Evolutionary conservation across 2,888 invertebrate genomes (phyloP).

Genomic region (Neocrepidodera transversa): DNA sequence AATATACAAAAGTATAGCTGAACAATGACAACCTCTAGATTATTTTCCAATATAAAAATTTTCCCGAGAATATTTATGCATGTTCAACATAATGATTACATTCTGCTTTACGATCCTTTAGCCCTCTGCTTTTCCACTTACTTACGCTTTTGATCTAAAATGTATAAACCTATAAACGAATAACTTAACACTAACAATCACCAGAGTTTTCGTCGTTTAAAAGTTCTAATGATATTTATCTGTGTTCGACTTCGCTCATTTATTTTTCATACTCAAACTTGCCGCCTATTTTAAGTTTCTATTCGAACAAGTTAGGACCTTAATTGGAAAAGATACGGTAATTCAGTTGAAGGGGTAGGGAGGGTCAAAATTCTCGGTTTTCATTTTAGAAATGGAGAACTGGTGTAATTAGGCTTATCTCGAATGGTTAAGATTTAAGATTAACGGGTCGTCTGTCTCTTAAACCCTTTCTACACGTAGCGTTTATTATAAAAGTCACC

Average conservation of each 20-base stretch:
- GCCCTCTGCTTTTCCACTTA: too few relatives aligned
- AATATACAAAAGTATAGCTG: too few relatives aligned
- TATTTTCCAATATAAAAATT: too few relatives aligned
- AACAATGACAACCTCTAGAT: too few relatives aligned
- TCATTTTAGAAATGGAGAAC: slow-evolving; percentile 7
- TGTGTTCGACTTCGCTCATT: slow-evolving; percentile 34
- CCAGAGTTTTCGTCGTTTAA: slow-evolving; percentile 11
- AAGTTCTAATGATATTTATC: slow-evolving; percentile 35
- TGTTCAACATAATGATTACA: too few relatives aligned
- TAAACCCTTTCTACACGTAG: slow-evolving; percentile 20
- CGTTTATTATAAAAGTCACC: not conserved
- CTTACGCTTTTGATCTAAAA: too few relatives aligned
- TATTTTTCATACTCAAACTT: slow-evolving; percentile 33
- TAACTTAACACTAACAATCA: slow-evolving; percentile 19
- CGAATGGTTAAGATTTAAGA: slow-evolving; percentile 16
- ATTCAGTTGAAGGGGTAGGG: slow-evolving; percentile 10
- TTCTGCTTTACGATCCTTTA: too few relatives aligned
- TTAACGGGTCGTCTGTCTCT: slow-evolving; percentile 20
- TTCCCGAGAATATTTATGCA: too few relatives aligned
- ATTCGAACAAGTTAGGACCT: slow-evolving; percentile 8
- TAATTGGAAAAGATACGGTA: slow-evolving; percentile 21
- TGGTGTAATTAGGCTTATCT: slow-evolving; percentile 25
- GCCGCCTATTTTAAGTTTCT: slow-evolving; percentile 22
- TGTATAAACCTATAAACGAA: not conserved
- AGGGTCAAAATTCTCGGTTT: slow-evolving; percentile 20